phyloP scores from a whole-genome alignment of 2,888 invertebrate species.

The Lagria hirta region DNA sequence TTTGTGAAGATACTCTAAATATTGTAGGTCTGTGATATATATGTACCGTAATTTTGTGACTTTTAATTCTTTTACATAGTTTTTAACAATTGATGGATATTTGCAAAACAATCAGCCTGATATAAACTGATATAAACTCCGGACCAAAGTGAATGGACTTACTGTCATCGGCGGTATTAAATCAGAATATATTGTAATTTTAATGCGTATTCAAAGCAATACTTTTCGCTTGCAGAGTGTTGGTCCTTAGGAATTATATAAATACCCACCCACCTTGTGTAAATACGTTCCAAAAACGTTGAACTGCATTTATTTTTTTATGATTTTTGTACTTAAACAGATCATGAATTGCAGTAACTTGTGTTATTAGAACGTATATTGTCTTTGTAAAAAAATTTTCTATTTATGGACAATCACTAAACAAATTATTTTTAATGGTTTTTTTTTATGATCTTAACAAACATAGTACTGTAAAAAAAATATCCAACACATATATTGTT shows the following conservation, averaged over 20 bases:
- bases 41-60: slow-evolving; percentile 50
- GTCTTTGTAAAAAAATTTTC: slow-evolving; percentile 23
- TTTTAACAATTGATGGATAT: slow-evolving; percentile 44
- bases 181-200: slow-evolving; percentile 38
- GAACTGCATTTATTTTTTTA: slow-evolving; percentile 7
- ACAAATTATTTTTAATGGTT: slow-evolving; percentile 22
- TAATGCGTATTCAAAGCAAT: slow-evolving; percentile 54
- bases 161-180: slow-evolving; percentile 24
- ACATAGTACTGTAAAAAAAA: slow-evolving; percentile 16
- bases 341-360: neutral
- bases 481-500: slow-evolving; percentile 31
- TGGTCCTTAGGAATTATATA: slow-evolving; percentile 48
- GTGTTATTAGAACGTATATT: slow-evolving; percentile 1
- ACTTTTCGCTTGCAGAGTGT: slow-evolving; percentile 53
- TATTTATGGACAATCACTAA: slow-evolving; percentile 41
- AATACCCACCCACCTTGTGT: slow-evolving; percentile 31
- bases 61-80: no score
- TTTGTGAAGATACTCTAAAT: slow-evolving; percentile 40
- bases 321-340: neutral
- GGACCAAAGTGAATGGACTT: slow-evolving; percentile 52
- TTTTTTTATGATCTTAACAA: slow-evolving; percentile 17
- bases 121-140: slow-evolving; percentile 43
- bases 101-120: slow-evolving; percentile 47
- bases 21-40: slow-evolving; percentile 57
- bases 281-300: slow-evolving; percentile 32